Evolutionary conservation across 2,888 invertebrate genomes (phyloP).

Genomic region (Agrilus cyanescens): DNA sequence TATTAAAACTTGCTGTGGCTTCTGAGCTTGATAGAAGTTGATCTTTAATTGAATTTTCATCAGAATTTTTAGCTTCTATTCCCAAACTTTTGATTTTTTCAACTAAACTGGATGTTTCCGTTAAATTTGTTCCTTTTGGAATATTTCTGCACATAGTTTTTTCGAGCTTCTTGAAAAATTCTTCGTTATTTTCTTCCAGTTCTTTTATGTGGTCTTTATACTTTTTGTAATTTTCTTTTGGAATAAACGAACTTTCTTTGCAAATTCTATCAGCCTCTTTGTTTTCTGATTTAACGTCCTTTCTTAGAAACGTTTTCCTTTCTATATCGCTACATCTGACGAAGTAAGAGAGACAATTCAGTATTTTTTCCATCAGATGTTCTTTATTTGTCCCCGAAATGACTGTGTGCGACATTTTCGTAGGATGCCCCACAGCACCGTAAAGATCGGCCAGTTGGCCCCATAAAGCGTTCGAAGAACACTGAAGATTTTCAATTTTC

Average conservation of each 20-base stretch:
- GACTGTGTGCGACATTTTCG: constrained; percentile 67
- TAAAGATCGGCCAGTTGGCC: constrained; percentile 78
- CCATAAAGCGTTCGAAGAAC: constrained; percentile 80
- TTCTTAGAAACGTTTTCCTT: constrained; percentile 23
- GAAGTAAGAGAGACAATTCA: constrained; percentile 76
- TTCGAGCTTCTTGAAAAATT: background rate
- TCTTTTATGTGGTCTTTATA: constrained; percentile 27
- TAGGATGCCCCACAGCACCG: constrained; percentile 72
- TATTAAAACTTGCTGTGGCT: too few species aligned
- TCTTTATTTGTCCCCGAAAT: constrained; percentile 57
- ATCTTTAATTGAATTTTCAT: too few species aligned
- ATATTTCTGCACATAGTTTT: too few species aligned
- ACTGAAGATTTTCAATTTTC: constrained; percentile 45
- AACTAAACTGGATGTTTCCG: too few species aligned
- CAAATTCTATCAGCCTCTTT: constrained; percentile 28
- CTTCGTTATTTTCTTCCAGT: constrained; percentile 7
- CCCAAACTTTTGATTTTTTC: constrained; percentile 16
- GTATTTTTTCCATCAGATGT: constrained; percentile 56
- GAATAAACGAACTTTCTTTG: constrained; percentile 24
- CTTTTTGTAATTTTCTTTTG: constrained; percentile 28
- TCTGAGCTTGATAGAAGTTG: too few species aligned
- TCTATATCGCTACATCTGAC: constrained; percentile 65
- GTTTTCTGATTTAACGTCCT: constrained; percentile 24
- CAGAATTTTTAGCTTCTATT: constrained; percentile 6
- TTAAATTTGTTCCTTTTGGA: too few species aligned